These are phyloP conservation scores for Bombyx mori DNA, from an alignment of 1,140 invertebrate species.

Conservation along the genomic window ASM3026992v2 NC_085110.1:14978501-14979000, in stretches of 20 bases:
- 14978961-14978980: too few species aligned
- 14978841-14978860: conserved; percentile 44
- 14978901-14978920: too few species aligned
- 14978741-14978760: conserved; percentile 52
- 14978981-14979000: too few species aligned
- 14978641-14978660: too few species aligned
- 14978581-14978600: too few species aligned
- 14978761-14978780: conserved; percentile 40
- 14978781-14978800: conserved; percentile 43
- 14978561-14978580: not conserved
- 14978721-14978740: conserved; percentile 54
- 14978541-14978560: not conserved
- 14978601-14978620: not conserved
- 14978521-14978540: not conserved
- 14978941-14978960: too few species aligned
- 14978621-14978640: too few species aligned
- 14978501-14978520: not conserved
- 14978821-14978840: conserved; percentile 15
- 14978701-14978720: conserved; percentile 39
- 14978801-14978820: conserved; percentile 38
- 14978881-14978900: conserved; percentile 46
- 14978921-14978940: too few species aligned
- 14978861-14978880: conserved; percentile 47
- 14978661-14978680: not conserved
- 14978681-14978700: not conserved